Percentiles rank a stretch among this genome's conserved stretches.
phyloP scores from a whole-genome alignment of 2,888 invertebrate species.

The Plusia festucae region DNA sequence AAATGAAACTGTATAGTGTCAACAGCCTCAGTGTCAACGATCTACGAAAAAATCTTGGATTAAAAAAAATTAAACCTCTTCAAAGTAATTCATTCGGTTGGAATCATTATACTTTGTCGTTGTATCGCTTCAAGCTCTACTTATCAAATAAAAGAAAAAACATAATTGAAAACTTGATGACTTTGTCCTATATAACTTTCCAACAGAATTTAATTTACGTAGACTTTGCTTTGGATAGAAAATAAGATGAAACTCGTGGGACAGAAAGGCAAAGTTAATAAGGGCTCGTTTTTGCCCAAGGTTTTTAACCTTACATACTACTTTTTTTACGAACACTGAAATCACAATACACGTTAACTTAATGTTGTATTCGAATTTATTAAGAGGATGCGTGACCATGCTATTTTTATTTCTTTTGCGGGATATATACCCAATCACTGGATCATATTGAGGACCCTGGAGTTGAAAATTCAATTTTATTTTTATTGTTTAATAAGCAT shows the following conservation, averaged over 20 bases:
- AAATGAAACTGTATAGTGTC: slow-evolving; percentile 10
- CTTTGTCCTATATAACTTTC: not conserved
- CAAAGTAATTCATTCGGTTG: slow-evolving; percentile 10
- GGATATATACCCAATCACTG: too few relatives aligned
- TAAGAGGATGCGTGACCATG: too few relatives aligned
- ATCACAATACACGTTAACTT: too few relatives aligned
- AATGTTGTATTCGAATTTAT: too few relatives aligned
- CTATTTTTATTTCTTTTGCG: too few relatives aligned
- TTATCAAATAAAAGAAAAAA: slow-evolving; percentile 1
- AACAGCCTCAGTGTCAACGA: slow-evolving; percentile 15
- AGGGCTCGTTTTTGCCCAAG: not conserved
- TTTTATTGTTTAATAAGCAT: too few relatives aligned
- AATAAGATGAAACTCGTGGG: not conserved
- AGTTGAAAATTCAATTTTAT: too few relatives aligned
- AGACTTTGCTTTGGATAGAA: not conserved
- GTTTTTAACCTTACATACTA: not conserved
- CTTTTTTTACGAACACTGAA: too few relatives aligned
- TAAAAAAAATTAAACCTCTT: not conserved
- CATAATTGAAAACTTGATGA: slow-evolving; percentile 1
- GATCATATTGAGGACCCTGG: too few relatives aligned
- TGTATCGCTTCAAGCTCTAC: slow-evolving; percentile 12
- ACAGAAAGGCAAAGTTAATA: not conserved
- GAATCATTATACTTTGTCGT: slow-evolving; percentile 8
- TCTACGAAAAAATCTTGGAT: slow-evolving; percentile 10
- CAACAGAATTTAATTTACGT: slow-evolving; percentile 3